phyloP scores from a whole-genome alignment of 2,113 vertebrate species.

The Aspidoscelis tigris region DNA sequence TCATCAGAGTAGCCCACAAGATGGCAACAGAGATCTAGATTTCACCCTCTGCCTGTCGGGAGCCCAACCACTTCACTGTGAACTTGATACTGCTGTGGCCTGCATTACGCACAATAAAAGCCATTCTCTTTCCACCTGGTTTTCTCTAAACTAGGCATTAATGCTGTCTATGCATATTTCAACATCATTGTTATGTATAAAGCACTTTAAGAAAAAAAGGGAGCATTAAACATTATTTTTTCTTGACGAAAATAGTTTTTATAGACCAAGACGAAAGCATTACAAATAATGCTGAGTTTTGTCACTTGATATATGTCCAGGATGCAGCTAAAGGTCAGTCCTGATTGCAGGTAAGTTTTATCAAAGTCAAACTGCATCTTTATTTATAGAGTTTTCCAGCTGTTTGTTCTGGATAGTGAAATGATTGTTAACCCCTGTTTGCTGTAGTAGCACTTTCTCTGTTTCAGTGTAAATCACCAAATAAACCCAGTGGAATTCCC shows the following conservation, averaged over 20 bases:
- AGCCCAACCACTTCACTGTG: rapidly evolving
- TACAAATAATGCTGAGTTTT: neutral
- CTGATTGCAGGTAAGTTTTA: neutral
- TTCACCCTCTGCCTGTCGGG: neutral
- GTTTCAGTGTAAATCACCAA: no score
- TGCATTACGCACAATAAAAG: rapidly evolving
- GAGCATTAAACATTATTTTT: neutral
- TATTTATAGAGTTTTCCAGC: conserved; percentile 3
- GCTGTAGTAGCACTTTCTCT: no score
- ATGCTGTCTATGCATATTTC: conserved; percentile 8
- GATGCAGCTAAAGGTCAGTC: neutral
- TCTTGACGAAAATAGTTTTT: conserved; percentile 7
- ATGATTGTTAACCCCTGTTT: no score
- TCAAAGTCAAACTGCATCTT: neutral
- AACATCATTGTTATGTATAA: neutral
- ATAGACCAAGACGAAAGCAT: neutral
- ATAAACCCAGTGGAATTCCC: no score
- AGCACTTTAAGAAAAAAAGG: neutral
- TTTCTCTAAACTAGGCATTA: conserved; percentile 33
- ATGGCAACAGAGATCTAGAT: conserved; percentile 74
- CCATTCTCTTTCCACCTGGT: conserved; percentile 13
- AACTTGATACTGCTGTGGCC: neutral
- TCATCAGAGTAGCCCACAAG: conserved; percentile 66
- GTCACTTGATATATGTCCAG: conserved; percentile 2
- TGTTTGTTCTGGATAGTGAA: neutral